These are phyloP conservation scores for Luperina testacea DNA, from an alignment of 2,888 invertebrate genomes.

Conservation along the genomic window DNA sequence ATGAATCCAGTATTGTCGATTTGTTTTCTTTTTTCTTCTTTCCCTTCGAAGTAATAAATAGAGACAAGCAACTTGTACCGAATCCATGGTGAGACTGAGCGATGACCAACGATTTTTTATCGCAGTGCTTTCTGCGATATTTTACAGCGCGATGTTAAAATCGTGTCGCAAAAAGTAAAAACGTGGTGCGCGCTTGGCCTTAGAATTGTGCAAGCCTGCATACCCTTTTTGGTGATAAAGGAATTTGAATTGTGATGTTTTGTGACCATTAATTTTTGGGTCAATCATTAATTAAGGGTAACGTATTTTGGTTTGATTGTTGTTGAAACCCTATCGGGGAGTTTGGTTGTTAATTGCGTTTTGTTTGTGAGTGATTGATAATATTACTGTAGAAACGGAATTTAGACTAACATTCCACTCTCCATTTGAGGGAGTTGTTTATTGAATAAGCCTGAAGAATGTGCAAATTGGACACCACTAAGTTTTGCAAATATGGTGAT, in stretches of 20 bases:
- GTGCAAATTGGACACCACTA: neutral
- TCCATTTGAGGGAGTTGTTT: neutral
- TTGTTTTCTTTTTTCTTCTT: too few relatives aligned
- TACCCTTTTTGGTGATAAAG: constrained; percentile 55
- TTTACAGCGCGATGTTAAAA: too few relatives aligned
- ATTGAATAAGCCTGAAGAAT: neutral
- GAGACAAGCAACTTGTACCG: too few relatives aligned
- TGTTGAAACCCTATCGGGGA: constrained; percentile 44
- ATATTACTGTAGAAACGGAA: constrained; percentile 1
- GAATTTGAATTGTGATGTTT: constrained; percentile 59
- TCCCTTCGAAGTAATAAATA: too few relatives aligned
- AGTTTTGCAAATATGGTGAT: neutral
- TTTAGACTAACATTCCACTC: constrained; percentile 9
- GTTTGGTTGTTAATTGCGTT: constrained; percentile 20
- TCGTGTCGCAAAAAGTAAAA: too few relatives aligned
- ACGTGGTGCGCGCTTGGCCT: too few relatives aligned
- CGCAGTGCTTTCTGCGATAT: too few relatives aligned
- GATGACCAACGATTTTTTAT: too few relatives aligned
- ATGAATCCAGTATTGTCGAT: too few relatives aligned
- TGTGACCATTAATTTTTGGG: constrained; percentile 33
- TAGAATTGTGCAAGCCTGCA: constrained; percentile 42
- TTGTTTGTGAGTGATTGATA: constrained; percentile 40
- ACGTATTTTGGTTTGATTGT: constrained; percentile 18
- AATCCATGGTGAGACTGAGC: too few relatives aligned
- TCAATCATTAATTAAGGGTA: constrained; percentile 46